A percentile compares a stretch with the other conserved stretches of the same genome.
Conservation (phyloP, 2,797 vertebrate genomes). For the Simalia tracyae region DNA sequence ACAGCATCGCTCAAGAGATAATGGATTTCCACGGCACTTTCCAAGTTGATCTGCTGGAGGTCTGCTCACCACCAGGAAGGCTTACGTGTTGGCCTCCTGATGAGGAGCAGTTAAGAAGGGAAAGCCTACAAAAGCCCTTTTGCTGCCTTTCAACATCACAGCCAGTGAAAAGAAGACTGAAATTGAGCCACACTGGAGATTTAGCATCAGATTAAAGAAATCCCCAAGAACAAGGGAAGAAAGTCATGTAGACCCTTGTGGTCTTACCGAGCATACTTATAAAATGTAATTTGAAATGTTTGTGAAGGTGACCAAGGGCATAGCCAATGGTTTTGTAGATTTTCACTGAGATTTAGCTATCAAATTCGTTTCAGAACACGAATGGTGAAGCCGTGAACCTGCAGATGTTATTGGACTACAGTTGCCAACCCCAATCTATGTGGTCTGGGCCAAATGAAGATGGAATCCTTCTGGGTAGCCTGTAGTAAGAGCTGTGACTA, state of each 20-base stretch:
- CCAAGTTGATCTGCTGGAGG: slow-evolving; percentile 54
- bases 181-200: neutral
- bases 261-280: neutral
- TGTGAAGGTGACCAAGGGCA: neutral
- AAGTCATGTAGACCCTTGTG: slow-evolving; percentile 8
- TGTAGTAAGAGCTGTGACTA: neutral
- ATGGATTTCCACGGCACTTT: slow-evolving; percentile 58
- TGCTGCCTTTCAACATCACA: slow-evolving; percentile 33
- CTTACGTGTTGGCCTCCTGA: slow-evolving; percentile 29
- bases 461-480: neutral
- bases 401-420: neutral
- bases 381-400: neutral
- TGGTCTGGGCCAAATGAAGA: neutral
- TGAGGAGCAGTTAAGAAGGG: slow-evolving; percentile 27
- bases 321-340: neutral
- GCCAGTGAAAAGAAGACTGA: slow-evolving; percentile 34
- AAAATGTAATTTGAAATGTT: neutral
- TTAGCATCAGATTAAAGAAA: neutral
- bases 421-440: neutral
- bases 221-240: neutral
- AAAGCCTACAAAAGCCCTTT: slow-evolving; percentile 17
- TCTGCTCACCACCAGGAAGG: slow-evolving; percentile 32
- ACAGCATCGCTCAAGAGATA: slow-evolving; percentile 72
- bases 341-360: neutral
- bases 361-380: neutral